Evolutionary conservation across 2,888 invertebrate species (phyloP), one percentile per base, ranked within the genome.

Genomic region (Drosophila mimica): DNA sequence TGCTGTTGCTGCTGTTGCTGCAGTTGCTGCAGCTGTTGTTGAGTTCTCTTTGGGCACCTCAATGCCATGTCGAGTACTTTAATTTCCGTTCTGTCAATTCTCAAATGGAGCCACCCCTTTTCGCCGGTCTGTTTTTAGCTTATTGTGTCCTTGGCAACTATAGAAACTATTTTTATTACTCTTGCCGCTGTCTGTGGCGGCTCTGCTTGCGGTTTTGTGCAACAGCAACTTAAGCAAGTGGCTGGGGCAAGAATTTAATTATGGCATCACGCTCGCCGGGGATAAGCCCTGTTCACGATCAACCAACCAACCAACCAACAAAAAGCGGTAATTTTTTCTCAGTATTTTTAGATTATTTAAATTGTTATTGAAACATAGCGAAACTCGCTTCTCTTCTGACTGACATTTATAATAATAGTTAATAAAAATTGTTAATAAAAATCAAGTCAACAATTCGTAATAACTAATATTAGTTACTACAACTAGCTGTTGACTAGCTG

Each of bases 31-130:
- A 56, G 48, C 43, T 62, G 52, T 49, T 58, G 46, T 43, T 75
- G 38, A 25, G 31, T 33, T 54, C 52, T n/a, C 56, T 53, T 66
- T 49, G 59, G 33, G 25, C 59, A 62, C 58, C 60, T 74, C 79
- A 74, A 54, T 74, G 84, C 52, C 76, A 72, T 17, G 53, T 52
- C 49, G n/a, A 40, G 49, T 34, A 54, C 68, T 58, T 68, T 62
- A 80, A 81, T 81, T 81, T 81, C 81, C 81, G 67, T 46, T 49
- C 53, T 56, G 71, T 67, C 77, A 77, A 63, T 52, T 48, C 25
- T 20, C n/a, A 13, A 13, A n/a, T 13, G 33, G 17, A 25, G 17
- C 13, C 9, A 4, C 6, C 15, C 28, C 1, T 17, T 46, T 53
- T 15, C 34, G 17, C 25, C 17, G 11, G 48, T 15, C 17, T 28